Evolutionary conservation across 2,888 invertebrate species (phyloP), one percentile per base, ranked within the genome.

Genomic region (Sepioteuthis lessoniana): DNA sequence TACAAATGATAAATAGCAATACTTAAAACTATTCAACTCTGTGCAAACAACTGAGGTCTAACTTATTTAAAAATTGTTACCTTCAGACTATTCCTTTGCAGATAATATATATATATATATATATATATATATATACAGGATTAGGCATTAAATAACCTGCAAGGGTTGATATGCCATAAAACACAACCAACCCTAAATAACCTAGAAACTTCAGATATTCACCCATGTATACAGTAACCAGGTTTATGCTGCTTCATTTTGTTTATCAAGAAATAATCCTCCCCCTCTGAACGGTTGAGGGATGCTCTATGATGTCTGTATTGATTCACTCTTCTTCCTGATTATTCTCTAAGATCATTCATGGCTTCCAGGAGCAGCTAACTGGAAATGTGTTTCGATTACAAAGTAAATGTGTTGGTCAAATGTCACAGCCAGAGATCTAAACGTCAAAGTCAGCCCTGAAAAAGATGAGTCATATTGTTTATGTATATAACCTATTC

Each of bases 301-400:
- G 76, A 35, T 76, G 13, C n/a, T 35, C 19, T 55, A 55, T 55
- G 55, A 5, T 55, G 25, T 55, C 28, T 76, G 35, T 35, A n/a
- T 76, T 76, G 76, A 76, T 76, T 76, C 76, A 16, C n/a, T 76
- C n/a, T 76, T 35, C n/a, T 25, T 35, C n/a, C n/a, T 35, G 76
- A 76, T 76, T 76, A 76, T 76, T 76, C 76, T n/a, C n/a, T n/a
- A 35, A 35, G n/a, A 76, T 76, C 76, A 76, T 76, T 76, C n/a
- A 76, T 76, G n/a, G n/a, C 76, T 76, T 76, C 55, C n/a, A 35
- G 76, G n/a, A 42, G n/a, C 76, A 76, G n/a, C 16, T n/a, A n/a
- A 76, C n/a, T 76, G n/a, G n/a, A 76, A 76, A 76, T 35, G 76
- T 31, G n/a, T n/a, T 76, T 76, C n/a, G 50, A n/a, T 31, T 76